Evolutionary conservation across 2,113 vertebrate species (phyloP).

Genomic region (Phrynosoma platyrhinos): DNA sequence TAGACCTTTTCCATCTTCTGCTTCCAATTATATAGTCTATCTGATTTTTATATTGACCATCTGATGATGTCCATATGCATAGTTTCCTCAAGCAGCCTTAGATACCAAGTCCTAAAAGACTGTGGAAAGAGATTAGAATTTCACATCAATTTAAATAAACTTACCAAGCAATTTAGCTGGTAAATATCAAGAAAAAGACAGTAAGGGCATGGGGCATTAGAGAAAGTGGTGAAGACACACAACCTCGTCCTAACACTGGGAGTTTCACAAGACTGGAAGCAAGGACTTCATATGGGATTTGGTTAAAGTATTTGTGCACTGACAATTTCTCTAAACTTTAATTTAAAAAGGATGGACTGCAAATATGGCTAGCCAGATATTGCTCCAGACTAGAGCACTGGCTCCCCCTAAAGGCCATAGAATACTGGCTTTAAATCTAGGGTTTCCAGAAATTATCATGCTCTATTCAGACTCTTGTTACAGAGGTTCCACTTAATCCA

Average conservation of each 20-base stretch:
- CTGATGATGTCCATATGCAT: too few relatives aligned
- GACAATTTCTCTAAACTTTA: background rate
- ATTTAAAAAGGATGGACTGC: too few relatives aligned
- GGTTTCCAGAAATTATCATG: too few relatives aligned
- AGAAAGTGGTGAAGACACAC: background rate
- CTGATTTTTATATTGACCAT: too few relatives aligned
- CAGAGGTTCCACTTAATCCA: too few relatives aligned
- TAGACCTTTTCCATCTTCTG: too few relatives aligned
- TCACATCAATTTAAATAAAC: background rate
- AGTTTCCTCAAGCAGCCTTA: background rate
- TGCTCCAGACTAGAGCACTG: fast-evolving
- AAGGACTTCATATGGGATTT: background rate
- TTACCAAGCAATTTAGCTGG: background rate
- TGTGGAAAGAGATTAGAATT: background rate
- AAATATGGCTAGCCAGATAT: background rate
- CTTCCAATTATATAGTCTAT: too few relatives aligned
- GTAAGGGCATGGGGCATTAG: too few relatives aligned
- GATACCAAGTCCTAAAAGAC: background rate
- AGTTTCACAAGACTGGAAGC: background rate
- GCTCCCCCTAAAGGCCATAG: background rate
- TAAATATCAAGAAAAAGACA: background rate
- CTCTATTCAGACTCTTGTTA: too few relatives aligned
- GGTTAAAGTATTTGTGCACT: background rate
- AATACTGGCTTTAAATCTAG: background rate
- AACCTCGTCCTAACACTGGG: background rate